Evolutionary conservation across 1,140 invertebrate species (phyloP).

Genomic region (Grapholita molesta): DNA sequence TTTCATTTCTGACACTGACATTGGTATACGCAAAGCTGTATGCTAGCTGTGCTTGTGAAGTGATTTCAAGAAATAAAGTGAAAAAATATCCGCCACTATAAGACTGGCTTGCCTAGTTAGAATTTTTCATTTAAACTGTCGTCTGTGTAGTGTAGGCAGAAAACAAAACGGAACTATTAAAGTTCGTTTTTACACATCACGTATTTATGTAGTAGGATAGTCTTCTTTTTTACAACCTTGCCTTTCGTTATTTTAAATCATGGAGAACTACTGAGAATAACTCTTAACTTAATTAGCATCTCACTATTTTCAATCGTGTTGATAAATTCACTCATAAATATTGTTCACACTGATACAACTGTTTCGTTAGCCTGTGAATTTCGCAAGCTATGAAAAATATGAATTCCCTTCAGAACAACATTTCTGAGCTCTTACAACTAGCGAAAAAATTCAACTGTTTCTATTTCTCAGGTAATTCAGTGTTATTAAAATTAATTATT

Average conservation of each 20-base stretch:
- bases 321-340: neutral
- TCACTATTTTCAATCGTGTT: neutral
- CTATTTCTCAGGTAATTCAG: slow-evolving; percentile 86
- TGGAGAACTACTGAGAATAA: neutral
- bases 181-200: neutral
- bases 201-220: neutral
- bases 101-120: neutral
- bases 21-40: slow-evolving; percentile 11
- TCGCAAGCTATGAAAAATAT: slow-evolving; percentile 66
- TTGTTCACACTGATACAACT: slow-evolving; percentile 21
- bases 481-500: slow-evolving; percentile 31
- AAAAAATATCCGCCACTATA: neutral
- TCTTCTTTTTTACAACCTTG: neutral
- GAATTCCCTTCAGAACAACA: slow-evolving; percentile 61
- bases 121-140: neutral
- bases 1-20: slow-evolving; percentile 10
- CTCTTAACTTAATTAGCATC: neutral
- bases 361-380: slow-evolving; percentile 31
- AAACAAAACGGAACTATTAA: neutral
- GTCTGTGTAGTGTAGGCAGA: neutral
- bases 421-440: slow-evolving; percentile 82
- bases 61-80: neutral
- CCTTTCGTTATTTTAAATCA: neutral
- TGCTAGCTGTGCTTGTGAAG: slow-evolving; percentile 2
- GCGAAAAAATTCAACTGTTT: slow-evolving; percentile 92